Conservation (phyloP, 2,797 vertebrate species). For the Streptopelia turtur region DNA sequence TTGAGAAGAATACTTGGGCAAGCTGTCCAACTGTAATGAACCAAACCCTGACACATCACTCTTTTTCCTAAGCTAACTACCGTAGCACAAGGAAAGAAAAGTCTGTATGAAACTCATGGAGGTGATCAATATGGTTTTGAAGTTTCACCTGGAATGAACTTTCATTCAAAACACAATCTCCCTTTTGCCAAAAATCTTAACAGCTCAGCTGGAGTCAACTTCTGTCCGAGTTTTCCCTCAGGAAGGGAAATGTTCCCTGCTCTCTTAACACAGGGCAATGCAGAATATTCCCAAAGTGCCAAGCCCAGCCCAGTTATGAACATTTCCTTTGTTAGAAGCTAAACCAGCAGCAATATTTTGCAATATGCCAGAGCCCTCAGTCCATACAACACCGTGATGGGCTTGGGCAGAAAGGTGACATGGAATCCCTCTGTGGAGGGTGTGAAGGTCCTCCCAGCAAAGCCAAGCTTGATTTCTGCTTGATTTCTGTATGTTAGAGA, state of each 20-base stretch:
- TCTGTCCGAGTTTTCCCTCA: not conserved
- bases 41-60: not conserved
- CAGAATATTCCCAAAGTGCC: not conserved
- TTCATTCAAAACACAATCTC: not conserved
- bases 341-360: not conserved
- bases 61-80: not conserved
- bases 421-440: not conserved
- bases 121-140: not conserved
- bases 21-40: not conserved
- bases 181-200: not conserved
- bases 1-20: not conserved
- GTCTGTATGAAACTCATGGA: not conserved
- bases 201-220: not conserved
- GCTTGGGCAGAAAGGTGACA: not conserved
- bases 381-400: fast-evolving
- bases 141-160: not conserved
- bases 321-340: not conserved
- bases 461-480: not conserved
- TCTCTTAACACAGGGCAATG: not conserved
- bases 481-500: no score
- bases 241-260: not conserved
- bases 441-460: not conserved
- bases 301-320: not conserved
- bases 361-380: not conserved
- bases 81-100: fast-evolving